Base-by-base conservation (phyloP, 2,113 vertebrate species). In the Paramormyrops kingsleyae region DNA sequence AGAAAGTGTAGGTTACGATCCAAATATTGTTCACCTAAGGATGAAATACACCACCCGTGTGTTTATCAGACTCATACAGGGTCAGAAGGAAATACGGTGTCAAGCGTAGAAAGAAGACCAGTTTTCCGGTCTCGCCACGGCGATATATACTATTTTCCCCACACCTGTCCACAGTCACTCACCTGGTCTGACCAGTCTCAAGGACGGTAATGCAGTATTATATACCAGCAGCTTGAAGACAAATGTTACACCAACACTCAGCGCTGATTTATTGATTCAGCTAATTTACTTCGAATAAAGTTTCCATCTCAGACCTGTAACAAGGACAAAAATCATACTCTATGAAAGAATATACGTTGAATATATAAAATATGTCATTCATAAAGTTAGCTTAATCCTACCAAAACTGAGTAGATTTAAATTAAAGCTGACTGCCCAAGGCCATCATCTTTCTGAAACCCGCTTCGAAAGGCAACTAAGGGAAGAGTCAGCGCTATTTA, bases 111-210 rank as follows among this genome's bases (percentile, higher is more conserved):
- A 6, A 21, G 59, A 35, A 74, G 24, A 88, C 7, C 87, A n/a
- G 62, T 27, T 10, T 84, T n/a, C 42, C 24, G 39, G 39, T 88
- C 24, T 74, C 24, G 62, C 4, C 47, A 53, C 19, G 47, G 31
- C 24, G 46, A 44, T 87, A 39, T 80, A 31, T 27, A 83, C 39
- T 9, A 27, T 50, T 39, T 56, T 44, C 27, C 21, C 15, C 21
- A 17, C 80, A 53, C 77, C 74, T 89, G 66, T 80, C 47, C 47
- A 17, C 12, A 53, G 27, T 85, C 21, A 85, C 89, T 47, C 80
- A 89, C 77, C 89, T 84, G 49, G 39, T 84, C 35, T 46, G 77
- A 84, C 49, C 88, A 53, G 88, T 74, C 88, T 74, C 6, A 47
- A 13, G 35, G 62, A 49, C 27, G 59, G 62, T 17, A 15, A 47